Evolutionary conservation across 1,140 invertebrate genomes (phyloP), one percentile per base, ranked within the genome.

Genomic region (Conus ventricosus): DNA sequence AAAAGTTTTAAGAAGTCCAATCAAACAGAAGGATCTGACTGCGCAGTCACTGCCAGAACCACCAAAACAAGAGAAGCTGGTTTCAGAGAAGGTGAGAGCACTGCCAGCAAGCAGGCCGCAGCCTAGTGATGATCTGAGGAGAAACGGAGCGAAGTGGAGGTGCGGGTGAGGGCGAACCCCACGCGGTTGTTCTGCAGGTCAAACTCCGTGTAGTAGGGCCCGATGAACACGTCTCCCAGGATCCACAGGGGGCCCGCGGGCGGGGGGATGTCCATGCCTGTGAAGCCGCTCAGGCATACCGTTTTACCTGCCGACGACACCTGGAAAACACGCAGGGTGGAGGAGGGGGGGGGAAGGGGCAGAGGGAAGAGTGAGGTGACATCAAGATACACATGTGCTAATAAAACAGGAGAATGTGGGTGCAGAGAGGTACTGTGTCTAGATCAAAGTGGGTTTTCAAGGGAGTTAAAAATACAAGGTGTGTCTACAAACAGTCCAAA

Each of bases 191-290:
- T 98, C 88, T 96, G 97, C 94, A 98, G 96, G 95, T 99, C 98
- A 95, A 99, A 99, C 95, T 99, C 98, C 0, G 99, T 99, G 95
- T 99, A 99, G 95, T 97, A 99, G 39, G 97, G 97, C 86, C 98
- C 98, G 95, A 99, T 99, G 95, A 99, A 99, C 87, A 99, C 98
- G 96, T 99, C 99, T 84, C 95, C 95, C 0, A 95, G 91, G 87
- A 95, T 95, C 95, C 95, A 95, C 63, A 95, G 91, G 11, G 95
- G 95, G 27, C 95, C 95, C 39, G 90, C 90, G 86, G 98, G 98
- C 92, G 97, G 97, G 78, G 98, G 98, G 91, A 99, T 97, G 95
- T 99, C 99, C 91, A 99, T 97, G 71, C 98, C 98, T 96, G 99
- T 98, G 95, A 99, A 99, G 85, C 99, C 99, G 93, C 98, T 98